Conservation (phyloP, 2,888 invertebrate species). For the Colostygia pectinataria region DNA sequence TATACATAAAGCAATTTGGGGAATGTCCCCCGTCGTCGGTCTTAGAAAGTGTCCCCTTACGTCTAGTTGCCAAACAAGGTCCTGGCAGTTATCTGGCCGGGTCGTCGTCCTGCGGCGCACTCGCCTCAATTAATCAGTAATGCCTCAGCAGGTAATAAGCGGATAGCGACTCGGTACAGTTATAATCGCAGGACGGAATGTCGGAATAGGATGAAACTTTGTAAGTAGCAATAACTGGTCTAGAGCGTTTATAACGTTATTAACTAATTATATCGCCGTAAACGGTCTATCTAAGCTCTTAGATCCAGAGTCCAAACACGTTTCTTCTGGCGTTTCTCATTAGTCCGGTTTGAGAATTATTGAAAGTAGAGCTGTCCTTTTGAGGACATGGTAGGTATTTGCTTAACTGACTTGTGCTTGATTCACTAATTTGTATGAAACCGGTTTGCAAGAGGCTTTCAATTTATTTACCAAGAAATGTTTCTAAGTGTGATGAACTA, state of each 20-base stretch:
- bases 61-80: constrained; percentile 47
- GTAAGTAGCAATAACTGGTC: constrained; percentile 28
- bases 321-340: constrained; percentile 11
- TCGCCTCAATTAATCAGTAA: constrained; percentile 55
- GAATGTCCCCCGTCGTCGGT: constrained; percentile 45
- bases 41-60: constrained; percentile 49
- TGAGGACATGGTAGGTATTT: not conserved
- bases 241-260: constrained; percentile 33
- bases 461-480: not conserved
- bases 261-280: constrained; percentile 32
- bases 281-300: constrained; percentile 23
- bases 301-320: constrained; percentile 14
- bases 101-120: constrained; percentile 51
- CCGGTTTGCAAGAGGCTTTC: not conserved
- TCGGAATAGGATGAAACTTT: constrained; percentile 31
- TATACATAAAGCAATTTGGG: constrained; percentile 49
- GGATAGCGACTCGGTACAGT: constrained; percentile 39
- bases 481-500: no score
- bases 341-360: constrained; percentile 15
- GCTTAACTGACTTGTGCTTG: not conserved
- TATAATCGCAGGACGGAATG: constrained; percentile 33
- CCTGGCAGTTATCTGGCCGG: constrained; percentile 43
- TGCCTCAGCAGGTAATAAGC: constrained; percentile 41
- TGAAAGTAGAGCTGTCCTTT: constrained; percentile 8
- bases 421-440: not conserved